These are phyloP conservation scores for Platycheirus albimanus DNA, from an alignment of 2,888 invertebrate genomes.

Conservation along the genomic window DNA sequence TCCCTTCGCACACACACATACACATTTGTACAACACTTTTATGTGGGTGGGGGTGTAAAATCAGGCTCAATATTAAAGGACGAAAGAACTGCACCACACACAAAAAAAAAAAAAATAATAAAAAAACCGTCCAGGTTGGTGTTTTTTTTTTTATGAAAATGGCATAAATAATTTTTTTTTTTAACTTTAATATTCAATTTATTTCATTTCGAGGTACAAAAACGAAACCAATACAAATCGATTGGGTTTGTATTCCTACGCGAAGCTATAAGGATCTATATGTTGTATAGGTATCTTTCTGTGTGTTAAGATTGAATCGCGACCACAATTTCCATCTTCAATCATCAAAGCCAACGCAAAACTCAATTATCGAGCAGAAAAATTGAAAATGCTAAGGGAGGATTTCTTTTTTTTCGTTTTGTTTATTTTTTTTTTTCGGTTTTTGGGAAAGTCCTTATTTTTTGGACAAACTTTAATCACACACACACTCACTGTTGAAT, in stretches of 20 bases:
- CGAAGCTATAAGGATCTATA: conserved; percentile 7
- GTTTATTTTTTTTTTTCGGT: conserved; percentile 40
- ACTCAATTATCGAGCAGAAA: conserved; percentile 26
- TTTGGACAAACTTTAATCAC: conserved; percentile 7
- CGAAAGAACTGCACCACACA: conserved; percentile 38
- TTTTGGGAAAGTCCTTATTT: conserved; percentile 2
- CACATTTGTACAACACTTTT: conserved; percentile 33
- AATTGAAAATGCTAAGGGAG: conserved; percentile 12
- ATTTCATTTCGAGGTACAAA: conserved; percentile 44
- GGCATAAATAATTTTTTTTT: conserved; percentile 55
- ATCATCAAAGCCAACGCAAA: conserved; percentile 48
- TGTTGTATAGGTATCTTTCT: conserved; percentile 36
- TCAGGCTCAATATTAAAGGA: conserved; percentile 14
- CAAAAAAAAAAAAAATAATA: not conserved
- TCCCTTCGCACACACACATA: conserved; percentile 32
- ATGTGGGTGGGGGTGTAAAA: conserved; percentile 30
- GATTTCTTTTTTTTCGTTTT: conserved; percentile 8
- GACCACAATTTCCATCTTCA: conserved; percentile 59
- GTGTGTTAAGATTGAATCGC: conserved; percentile 65
- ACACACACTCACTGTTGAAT: conserved; percentile 25
- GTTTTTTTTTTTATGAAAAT: conserved; percentile 55
- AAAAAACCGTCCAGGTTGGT: conserved; percentile 13
- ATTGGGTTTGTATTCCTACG: conserved; percentile 41
- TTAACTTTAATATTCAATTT: conserved; percentile 68
- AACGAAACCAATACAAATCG: conserved; percentile 33